Percentiles rank a stretch among this genome's conserved stretches.
These are phyloP conservation scores for Torymus auratus DNA, from an alignment of 2,888 invertebrate species.

Conservation along the genomic window DNA sequence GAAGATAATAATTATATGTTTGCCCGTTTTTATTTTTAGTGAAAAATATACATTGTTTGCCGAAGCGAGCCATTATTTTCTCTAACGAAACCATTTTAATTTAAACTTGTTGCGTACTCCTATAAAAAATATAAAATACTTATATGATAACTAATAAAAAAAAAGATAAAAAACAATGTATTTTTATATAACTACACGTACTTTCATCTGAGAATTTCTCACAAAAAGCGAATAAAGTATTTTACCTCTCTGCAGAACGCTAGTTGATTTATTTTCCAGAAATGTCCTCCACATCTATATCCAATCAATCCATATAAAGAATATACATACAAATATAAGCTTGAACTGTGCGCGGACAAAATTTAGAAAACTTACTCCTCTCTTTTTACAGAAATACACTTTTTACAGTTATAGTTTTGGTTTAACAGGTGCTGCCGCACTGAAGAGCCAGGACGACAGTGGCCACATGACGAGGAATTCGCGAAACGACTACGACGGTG, in stretches of 20 bases:
- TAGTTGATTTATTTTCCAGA: constrained; percentile 22
- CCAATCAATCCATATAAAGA: too few species aligned
- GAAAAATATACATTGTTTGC: neutral
- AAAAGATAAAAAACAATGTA: neutral
- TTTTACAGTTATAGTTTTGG: constrained; percentile 15
- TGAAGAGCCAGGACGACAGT: constrained; percentile 1
- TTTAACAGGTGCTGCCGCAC: constrained; percentile 50
- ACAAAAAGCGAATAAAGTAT: neutral
- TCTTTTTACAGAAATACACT: neutral
- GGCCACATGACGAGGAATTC: constrained; percentile 15
- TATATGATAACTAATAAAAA: neutral
- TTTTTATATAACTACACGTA: too few species aligned
- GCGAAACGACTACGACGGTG: neutral
- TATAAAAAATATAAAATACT: neutral
- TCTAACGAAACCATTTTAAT: neutral
- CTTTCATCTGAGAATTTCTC: too few species aligned
- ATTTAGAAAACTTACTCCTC: too few species aligned
- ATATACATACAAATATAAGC: too few species aligned
- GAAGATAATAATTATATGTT: constrained; percentile 2
- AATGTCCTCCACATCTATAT: too few species aligned
- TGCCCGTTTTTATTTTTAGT: too few species aligned
- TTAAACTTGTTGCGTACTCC: too few species aligned
- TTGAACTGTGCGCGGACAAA: too few species aligned
- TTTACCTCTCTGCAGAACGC: neutral
- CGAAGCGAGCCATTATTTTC: neutral